A percentile compares a stretch with the other conserved stretches of the same genome.
These are phyloP conservation scores for Pleuronectes platessa DNA, from an alignment of 2,113 vertebrate species.

Conservation along the genomic window DNA sequence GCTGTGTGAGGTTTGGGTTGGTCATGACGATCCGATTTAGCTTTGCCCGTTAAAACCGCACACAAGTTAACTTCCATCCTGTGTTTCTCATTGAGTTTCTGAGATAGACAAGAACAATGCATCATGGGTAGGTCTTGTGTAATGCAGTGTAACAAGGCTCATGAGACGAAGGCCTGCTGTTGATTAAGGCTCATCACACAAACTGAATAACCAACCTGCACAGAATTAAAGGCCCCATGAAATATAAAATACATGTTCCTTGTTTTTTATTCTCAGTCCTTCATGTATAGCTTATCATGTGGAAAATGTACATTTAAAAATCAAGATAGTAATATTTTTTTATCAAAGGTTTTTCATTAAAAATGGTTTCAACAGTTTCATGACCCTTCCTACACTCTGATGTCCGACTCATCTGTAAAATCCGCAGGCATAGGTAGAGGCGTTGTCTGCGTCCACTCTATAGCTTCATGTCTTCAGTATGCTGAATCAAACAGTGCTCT, in stretches of 20 bases:
- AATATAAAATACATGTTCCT: not conserved
- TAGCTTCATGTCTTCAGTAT: not conserved
- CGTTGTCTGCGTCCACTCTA: too few relatives aligned
- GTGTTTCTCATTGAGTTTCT: constrained; percentile 2
- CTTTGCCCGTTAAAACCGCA: constrained; percentile 9
- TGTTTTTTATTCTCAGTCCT: too few relatives aligned
- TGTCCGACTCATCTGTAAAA: too few relatives aligned
- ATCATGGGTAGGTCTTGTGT: not conserved
- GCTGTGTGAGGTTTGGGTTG: constrained; percentile 10
- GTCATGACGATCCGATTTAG: constrained; percentile 31
- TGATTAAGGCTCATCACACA: not conserved
- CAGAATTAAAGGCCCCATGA: not conserved
- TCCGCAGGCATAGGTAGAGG: too few relatives aligned
- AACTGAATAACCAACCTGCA: not conserved
- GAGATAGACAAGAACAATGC: constrained; percentile 4
- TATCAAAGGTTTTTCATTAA: not conserved
- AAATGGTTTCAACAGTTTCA: not conserved
- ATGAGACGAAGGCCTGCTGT: not conserved
- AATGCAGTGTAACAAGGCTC: not conserved
- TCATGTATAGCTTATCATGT: too few relatives aligned
- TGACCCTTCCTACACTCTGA: not conserved
- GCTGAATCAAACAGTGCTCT: too few relatives aligned
- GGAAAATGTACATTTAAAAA: too few relatives aligned
- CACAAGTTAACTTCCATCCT: constrained; percentile 6
- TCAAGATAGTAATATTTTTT: not conserved